phyloP scores from a whole-genome alignment of 2,888 invertebrate genomes.

The Timema cristinae region DNA sequence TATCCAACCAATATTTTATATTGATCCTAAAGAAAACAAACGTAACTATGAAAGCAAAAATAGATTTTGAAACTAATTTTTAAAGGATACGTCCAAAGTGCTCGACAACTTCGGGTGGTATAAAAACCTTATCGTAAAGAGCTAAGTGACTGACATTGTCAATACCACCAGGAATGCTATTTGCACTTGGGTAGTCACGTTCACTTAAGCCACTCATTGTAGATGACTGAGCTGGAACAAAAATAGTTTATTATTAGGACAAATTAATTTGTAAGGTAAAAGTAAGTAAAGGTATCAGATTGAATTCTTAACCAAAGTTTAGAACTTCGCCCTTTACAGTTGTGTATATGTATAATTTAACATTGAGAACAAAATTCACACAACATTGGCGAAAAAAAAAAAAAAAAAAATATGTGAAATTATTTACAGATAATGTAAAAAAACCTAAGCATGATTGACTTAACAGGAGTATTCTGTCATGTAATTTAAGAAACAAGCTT shows the following conservation, averaged over 20 bases:
- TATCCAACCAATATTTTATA: no score
- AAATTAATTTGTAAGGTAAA: no score
- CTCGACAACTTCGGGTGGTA: slow-evolving; percentile 92
- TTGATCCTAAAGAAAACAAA: neutral
- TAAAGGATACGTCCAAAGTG: slow-evolving; percentile 90
- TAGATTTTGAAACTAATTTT: slow-evolving; percentile 16
- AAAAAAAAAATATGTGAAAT: neutral
- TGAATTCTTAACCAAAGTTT: no score
- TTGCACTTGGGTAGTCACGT: slow-evolving; percentile 82
- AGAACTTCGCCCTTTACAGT: no score
- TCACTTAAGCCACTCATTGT: slow-evolving; percentile 88
- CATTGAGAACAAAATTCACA: neutral
- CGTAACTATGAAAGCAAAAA: slow-evolving; percentile 15
- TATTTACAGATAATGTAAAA: no score
- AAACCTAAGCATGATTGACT: no score
- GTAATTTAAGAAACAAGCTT: no score
- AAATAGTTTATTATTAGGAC: neutral
- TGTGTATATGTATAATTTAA: no score
- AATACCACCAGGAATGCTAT: slow-evolving; percentile 63
- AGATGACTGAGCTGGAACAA: slow-evolving; percentile 58
- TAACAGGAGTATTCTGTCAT: no score
- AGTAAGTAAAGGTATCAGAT: no score
- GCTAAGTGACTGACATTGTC: slow-evolving; percentile 73
- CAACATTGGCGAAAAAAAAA: neutral
- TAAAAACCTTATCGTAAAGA: slow-evolving; percentile 75